Base-by-base conservation (phyloP, 2,797 vertebrate genomes). In the Taenioides sp. region DNA sequence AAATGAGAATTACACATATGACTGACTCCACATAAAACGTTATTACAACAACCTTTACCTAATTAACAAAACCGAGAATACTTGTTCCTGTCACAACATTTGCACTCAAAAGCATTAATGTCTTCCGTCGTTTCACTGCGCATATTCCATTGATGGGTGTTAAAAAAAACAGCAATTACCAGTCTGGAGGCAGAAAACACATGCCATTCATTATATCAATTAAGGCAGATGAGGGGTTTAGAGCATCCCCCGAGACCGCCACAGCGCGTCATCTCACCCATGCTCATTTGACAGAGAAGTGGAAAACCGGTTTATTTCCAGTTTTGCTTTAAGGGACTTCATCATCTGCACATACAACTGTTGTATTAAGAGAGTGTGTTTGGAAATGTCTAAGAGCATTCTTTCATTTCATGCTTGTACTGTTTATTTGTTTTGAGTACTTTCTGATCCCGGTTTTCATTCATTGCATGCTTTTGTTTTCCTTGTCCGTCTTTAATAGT, bases 81-180 rank as follows among this genome's bases (percentile, higher is more conserved):
- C 69, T 86, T 83, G 87, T 73, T 86, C 75, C 81, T 84, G 85
- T 88, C 86, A 89, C 81, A 85, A 88, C 78, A 88, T 91, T 89
- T 91, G 73, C 63, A 65, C 86, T 86, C 79, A 87, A 89, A 91
- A 87, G 78, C 81, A 87, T 90, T 91, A 87, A 87, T 84, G 88
- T 88, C 87, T 91, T 90, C 92, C 87, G 86, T 92, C 86, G 90
- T 90, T 86, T 83, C 84, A 85, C 91, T 74, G 86, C 87, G 86
- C 92, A 92, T 87, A 89, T 87, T 91, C 86, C 85, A 92, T 86
- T 87, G 88, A 91, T 87, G 91, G 89, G 89, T 91, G 93, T 90
- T 92, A 94, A 94, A 94, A 94, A 27, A 92, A 91, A 92, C 86
- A 91, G 91, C 93, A 94, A 94, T 95, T 95, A 94, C 80, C 76